Conservation (phyloP, 2,888 invertebrate genomes). For the Euspilapteryx auroguttella region DNA sequence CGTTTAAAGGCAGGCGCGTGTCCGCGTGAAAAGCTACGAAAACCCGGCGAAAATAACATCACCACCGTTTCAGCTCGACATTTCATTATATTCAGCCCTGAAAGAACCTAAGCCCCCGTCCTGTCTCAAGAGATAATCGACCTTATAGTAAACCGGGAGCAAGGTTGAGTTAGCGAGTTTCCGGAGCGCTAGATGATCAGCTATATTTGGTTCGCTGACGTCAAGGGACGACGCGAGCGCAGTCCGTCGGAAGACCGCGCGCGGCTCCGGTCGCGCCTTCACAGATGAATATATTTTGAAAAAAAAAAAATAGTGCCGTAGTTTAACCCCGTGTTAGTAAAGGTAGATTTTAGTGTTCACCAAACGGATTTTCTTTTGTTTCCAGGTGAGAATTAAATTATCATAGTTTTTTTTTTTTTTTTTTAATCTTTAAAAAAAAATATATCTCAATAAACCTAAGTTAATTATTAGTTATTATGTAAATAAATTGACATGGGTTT, state of each 20-base stretch:
- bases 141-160: slow-evolving; percentile 9
- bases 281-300: too few species aligned
- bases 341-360: too few species aligned
- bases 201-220: slow-evolving; percentile 51
- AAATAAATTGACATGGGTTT: too few species aligned
- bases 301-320: slow-evolving; percentile 2
- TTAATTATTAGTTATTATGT: neutral
- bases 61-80: too few species aligned
- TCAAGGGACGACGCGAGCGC: slow-evolving; percentile 29
- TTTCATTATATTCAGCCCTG: slow-evolving; percentile 16
- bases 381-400: too few species aligned
- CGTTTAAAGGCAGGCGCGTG: slow-evolving; percentile 48
- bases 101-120: slow-evolving; percentile 14
- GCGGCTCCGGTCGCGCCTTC: too few species aligned
- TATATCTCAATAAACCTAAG: neutral
- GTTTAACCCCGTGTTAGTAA: too few species aligned
- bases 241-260: too few species aligned
- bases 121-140: slow-evolving; percentile 11
- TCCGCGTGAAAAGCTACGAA: slow-evolving; percentile 32
- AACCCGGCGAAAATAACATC: slow-evolving; percentile 54
- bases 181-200: slow-evolving; percentile 12
- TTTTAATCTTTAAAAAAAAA: slow-evolving; percentile 3
- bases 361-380: too few species aligned
- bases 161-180: slow-evolving; percentile 13
- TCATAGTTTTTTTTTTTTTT: too few species aligned